Percentiles rank a stretch among this genome's conserved stretches.
phyloP scores from a whole-genome alignment of 2,113 vertebrate species.

The Excalfactoria chinensis region DNA sequence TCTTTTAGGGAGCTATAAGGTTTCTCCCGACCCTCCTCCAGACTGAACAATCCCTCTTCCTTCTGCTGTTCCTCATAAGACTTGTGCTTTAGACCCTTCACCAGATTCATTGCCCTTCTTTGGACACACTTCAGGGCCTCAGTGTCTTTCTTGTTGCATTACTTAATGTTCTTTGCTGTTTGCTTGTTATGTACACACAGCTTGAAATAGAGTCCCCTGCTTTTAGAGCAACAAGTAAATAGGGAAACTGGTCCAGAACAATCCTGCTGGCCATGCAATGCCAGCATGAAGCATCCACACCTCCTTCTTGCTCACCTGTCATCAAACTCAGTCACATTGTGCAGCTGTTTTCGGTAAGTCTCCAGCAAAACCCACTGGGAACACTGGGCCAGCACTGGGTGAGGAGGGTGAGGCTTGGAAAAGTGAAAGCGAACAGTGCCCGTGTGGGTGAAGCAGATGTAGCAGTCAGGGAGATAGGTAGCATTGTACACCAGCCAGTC shows the following conservation, averaged over 20 bases:
- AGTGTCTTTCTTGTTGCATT: too few relatives aligned
- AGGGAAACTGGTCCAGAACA: not conserved
- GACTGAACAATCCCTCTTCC: too few relatives aligned
- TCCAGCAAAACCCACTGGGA: slow-evolving; percentile 84
- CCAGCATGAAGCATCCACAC: fast-evolving
- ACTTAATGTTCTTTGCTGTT: not conserved
- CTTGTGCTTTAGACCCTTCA: too few relatives aligned
- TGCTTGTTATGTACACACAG: fast-evolving
- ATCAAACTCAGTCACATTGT: slow-evolving; percentile 81
- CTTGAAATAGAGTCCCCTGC: fast-evolving
- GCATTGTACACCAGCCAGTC: slow-evolving; percentile 90
- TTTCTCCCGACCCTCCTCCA: too few relatives aligned
- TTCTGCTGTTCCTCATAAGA: too few relatives aligned
- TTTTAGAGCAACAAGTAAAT: not conserved
- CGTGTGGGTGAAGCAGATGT: slow-evolving; percentile 80
- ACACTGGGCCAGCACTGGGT: slow-evolving; percentile 41
- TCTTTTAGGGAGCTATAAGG: too few relatives aligned
- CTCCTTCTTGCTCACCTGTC: slow-evolving; percentile 74
- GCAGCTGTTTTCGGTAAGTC: slow-evolving; percentile 72
- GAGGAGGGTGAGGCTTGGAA: slow-evolving; percentile 70
- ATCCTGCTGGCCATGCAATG: fast-evolving
- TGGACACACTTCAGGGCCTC: too few relatives aligned
- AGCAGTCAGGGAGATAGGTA: slow-evolving; percentile 88
- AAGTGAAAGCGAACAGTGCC: slow-evolving; percentile 81
- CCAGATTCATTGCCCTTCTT: too few relatives aligned